These are phyloP conservation scores for Ditylenchus dipsaci DNA, from an alignment of 1,140 invertebrate genomes.

Conservation along the genomic window DNA sequence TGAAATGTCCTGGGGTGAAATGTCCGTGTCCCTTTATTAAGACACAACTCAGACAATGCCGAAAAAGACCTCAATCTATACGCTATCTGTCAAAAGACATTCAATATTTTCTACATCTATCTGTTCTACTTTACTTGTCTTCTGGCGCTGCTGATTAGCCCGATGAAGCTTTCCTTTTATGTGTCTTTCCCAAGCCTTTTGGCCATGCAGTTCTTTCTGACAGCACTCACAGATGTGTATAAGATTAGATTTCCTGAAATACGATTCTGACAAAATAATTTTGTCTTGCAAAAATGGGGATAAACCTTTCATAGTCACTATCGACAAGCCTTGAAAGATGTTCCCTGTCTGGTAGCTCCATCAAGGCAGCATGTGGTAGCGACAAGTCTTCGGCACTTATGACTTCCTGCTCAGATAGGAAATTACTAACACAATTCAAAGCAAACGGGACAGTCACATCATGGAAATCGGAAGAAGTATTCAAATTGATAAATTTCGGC, in stretches of 20 bases:
- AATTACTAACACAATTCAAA: constrained; percentile 20
- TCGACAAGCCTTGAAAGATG: neutral
- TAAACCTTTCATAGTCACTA: neutral
- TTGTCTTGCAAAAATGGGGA: no score
- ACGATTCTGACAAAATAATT: no score
- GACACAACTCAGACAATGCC: no score
- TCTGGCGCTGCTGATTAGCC: neutral
- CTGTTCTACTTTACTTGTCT: no score
- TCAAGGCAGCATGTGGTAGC: neutral
- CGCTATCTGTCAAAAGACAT: no score
- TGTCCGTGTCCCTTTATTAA: no score
- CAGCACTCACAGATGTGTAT: neutral
- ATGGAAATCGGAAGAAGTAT: constrained; percentile 35
- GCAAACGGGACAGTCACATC: constrained; percentile 42
- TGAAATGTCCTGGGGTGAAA: no score
- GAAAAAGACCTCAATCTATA: no score
- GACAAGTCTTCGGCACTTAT: neutral
- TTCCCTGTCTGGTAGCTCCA: neutral
- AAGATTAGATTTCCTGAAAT: neutral
- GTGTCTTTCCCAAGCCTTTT: neutral
- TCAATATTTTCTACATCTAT: no score
- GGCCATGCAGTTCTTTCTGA: neutral
- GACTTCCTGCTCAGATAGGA: constrained; percentile 16
- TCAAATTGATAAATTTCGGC: constrained; percentile 17
- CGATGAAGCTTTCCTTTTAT: neutral